Evolutionary conservation across 2,113 vertebrate species (phyloP), one percentile per base, ranked within the genome.

Genomic region (Peromyscus maniculatus): DNA sequence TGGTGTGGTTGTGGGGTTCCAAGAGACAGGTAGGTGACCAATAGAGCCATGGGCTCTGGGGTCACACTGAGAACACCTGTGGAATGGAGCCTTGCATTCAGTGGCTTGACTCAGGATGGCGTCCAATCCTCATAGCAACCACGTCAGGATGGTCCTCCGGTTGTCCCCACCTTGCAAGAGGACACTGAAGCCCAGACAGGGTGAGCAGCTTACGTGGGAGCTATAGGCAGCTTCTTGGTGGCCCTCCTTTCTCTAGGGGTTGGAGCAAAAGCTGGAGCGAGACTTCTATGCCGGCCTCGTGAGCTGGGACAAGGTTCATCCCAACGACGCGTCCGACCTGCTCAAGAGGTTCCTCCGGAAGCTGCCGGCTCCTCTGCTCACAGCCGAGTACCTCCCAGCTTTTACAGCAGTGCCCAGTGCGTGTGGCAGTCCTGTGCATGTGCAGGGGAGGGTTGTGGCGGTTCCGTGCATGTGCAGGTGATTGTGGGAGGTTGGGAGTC

Each of bases 271-370:
- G 96, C 97, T 99, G 55, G 99, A 99, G 97, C 98, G 93, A 80
- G 99, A 98, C 16, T 99, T 99, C 97, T 99, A 99, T 91, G 95
- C 98, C 0, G 99, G 98, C 0, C 98, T 98, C 10, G 98, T 99
- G 96, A 92, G 77, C 90, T 99, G 99, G 99, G 99, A 99, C 0
- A 99, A 99, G 31, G 99, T 99, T 64, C 99, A 99, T 93, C 99
- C 99, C 36, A 99, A 99, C 1, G 99, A 99, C 0, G 99, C 99
- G 0, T 99, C 99, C 0, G 99, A 99, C 5, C 98, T 99, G 28
- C 99, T 99, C 21, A 99, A 99, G 98, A 99, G 99, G 86, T 99
- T 99, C 98, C 99, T 99, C 97, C 97, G 99, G 5, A 99, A 99
- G 89, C 99, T 99, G 62, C 99, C 99, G 0, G 97, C 98, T 0